Conservation (phyloP, 2,113 vertebrate species). For the Oreocharis arfaki region DNA sequence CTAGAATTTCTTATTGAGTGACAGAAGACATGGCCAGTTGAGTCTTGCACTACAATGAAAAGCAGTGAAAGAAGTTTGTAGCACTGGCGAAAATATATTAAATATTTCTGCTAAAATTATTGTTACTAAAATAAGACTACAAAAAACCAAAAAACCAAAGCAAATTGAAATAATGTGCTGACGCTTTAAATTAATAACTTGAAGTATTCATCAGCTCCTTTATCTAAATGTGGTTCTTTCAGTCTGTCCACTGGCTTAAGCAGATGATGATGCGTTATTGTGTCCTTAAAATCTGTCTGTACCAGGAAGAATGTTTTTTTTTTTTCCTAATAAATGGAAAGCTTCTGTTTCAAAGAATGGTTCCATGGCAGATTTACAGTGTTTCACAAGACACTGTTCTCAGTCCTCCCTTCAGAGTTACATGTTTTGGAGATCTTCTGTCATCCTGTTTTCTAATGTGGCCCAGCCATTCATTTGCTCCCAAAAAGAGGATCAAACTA, state of each 20-base stretch:
- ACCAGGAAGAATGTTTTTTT: not conserved
- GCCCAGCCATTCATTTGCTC: not conserved
- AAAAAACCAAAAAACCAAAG: not conserved
- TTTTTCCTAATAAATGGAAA: not conserved
- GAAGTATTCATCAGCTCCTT: not conserved
- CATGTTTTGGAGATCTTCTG: not conserved
- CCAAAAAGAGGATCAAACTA: not conserved
- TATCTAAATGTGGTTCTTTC: not conserved
- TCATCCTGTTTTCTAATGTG: not conserved
- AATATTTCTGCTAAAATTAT: not conserved
- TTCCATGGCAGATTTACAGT: not conserved
- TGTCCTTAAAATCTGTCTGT: not conserved
- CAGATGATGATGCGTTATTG: not conserved
- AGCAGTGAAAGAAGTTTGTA: not conserved
- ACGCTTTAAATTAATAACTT: not conserved
- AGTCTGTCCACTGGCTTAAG: not conserved
- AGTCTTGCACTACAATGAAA: not conserved
- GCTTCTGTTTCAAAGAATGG: not conserved
- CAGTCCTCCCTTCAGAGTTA: not conserved
- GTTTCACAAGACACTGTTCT: not conserved
- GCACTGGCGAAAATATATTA: not conserved
- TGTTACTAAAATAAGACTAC: not conserved
- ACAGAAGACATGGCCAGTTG: not conserved
- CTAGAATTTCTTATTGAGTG: not conserved
- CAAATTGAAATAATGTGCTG: not conserved